These are phyloP conservation scores for Aurelia sp. DNA, from an alignment of 30 jellyfish, hydroid and myxozoan species.

Conservation along the genomic window DNA sequence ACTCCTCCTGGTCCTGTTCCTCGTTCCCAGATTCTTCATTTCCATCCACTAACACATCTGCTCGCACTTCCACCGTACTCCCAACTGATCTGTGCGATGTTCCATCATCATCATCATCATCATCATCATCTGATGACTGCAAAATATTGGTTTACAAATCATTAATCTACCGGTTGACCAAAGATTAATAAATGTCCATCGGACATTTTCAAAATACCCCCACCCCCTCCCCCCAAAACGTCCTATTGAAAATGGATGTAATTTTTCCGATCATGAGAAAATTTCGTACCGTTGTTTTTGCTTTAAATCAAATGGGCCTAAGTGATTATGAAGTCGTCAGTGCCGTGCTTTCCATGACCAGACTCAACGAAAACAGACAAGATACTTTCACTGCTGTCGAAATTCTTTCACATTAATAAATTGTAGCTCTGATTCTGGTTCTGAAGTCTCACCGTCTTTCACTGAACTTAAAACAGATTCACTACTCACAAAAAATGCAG, in stretches of 20 bases:
- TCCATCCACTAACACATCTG: conserved; percentile 12
- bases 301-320: too few relatives aligned
- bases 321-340: too few relatives aligned
- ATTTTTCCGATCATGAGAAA: too few relatives aligned
- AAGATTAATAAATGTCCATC: too few relatives aligned
- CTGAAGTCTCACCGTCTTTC: conserved; percentile 7
- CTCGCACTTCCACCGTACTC: conserved; percentile 27
- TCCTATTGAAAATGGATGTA: too few relatives aligned
- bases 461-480: background rate
- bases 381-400: too few relatives aligned
- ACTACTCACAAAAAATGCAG: conserved; percentile 1
- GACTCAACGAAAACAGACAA: too few relatives aligned
- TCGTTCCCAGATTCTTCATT: background rate
- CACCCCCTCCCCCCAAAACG: too few relatives aligned
- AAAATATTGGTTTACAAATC: background rate
- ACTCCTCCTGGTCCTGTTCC: too few relatives aligned
- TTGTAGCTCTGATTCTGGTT: conserved; percentile 25
- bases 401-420: background rate
- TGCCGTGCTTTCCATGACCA: too few relatives aligned
- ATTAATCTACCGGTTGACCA: background rate
- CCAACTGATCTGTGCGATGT: conserved; percentile 4
- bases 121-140: conserved; percentile 49
- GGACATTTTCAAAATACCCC: too few relatives aligned
- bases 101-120: conserved; percentile 38
- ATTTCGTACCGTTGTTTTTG: too few relatives aligned